Percentiles rank a stretch among this genome's conserved stretches.
phyloP scores from a whole-genome alignment of 2,797 vertebrate species.

The Pipistrellus nathusii region DNA sequence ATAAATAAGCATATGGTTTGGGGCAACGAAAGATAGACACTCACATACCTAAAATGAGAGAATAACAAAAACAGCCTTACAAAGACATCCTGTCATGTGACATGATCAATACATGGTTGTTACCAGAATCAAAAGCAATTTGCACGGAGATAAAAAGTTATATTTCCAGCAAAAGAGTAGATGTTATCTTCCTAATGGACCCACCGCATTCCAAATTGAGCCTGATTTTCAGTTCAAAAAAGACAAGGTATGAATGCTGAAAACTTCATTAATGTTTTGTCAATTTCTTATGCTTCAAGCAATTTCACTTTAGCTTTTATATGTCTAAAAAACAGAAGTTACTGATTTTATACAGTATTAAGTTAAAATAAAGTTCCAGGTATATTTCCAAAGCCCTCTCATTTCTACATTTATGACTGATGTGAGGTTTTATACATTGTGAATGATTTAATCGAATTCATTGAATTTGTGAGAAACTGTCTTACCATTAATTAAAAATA shows the following conservation, averaged over 20 bases:
- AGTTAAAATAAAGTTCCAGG: constrained; percentile 36
- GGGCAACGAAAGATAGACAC: background rate
- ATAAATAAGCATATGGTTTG: background rate
- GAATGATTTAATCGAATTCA: constrained; percentile 10
- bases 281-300: constrained; percentile 17
- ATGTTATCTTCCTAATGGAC: constrained; percentile 46
- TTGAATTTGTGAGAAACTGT: constrained; percentile 14
- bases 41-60: background rate
- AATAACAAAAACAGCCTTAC: background rate
- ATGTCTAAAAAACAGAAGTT: constrained; percentile 3
- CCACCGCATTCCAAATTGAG: constrained; percentile 32
- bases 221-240: constrained; percentile 31
- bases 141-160: background rate
- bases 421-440: background rate
- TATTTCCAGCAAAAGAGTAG: constrained; percentile 56
- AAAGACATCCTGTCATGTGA: background rate
- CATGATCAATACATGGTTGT: background rate
- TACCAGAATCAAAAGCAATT: background rate
- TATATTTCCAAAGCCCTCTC: background rate
- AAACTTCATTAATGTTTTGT: constrained; percentile 47
- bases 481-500: constrained; percentile 1
- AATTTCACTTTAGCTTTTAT: constrained; percentile 53
- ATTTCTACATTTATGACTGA: background rate
- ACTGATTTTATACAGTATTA: constrained; percentile 36
- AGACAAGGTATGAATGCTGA: constrained; percentile 45